A percentile compares a stretch with the other conserved stretches of the same genome.
Conservation (phyloP, 1,140 invertebrate species). For the Sitophilus oryzae region DNA sequence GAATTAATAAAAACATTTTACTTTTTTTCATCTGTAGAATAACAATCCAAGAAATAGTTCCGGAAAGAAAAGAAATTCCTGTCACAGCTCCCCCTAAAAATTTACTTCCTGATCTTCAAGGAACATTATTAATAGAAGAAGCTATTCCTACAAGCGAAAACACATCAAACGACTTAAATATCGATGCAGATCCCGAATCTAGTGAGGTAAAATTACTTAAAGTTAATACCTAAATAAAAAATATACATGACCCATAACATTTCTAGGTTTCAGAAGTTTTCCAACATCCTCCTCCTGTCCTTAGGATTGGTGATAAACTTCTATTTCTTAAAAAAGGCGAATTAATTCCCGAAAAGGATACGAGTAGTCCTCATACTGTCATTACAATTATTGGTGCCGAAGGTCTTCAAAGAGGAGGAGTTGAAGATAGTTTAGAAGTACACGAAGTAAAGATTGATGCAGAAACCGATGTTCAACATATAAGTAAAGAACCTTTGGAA, state of each 20-base stretch:
- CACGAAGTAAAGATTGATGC: conserved; percentile 26
- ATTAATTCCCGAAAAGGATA: conserved; percentile 39
- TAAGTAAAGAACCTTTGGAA: neutral
- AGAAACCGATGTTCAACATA: neutral
- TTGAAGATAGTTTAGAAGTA: conserved; percentile 37
- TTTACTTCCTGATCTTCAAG: conserved; percentile 26
- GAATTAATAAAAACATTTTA: no score
- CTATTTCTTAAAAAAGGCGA: conserved; percentile 41
- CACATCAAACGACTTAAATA: conserved; percentile 39
- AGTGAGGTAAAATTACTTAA: conserved; percentile 27
- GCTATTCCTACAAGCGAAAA: conserved; percentile 25
- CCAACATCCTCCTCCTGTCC: conserved; percentile 42
- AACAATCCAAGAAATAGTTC: conserved; percentile 42
- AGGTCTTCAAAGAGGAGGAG: conserved; percentile 41
- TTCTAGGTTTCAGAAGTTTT: conserved; percentile 35
- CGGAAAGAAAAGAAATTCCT: conserved; percentile 39
- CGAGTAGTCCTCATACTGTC: conserved; percentile 39
- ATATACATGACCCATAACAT: neutral
- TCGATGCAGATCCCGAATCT: conserved; percentile 40
- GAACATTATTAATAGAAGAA: conserved; percentile 36
- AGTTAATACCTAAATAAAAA: neutral
- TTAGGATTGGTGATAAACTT: conserved; percentile 44
- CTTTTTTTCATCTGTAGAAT: conserved; percentile 29
- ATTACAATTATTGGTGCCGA: conserved; percentile 46
- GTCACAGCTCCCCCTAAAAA: conserved; percentile 35